phyloP scores from a whole-genome alignment of 2,797 vertebrate genomes.

The Smutsia gigantea region DNA sequence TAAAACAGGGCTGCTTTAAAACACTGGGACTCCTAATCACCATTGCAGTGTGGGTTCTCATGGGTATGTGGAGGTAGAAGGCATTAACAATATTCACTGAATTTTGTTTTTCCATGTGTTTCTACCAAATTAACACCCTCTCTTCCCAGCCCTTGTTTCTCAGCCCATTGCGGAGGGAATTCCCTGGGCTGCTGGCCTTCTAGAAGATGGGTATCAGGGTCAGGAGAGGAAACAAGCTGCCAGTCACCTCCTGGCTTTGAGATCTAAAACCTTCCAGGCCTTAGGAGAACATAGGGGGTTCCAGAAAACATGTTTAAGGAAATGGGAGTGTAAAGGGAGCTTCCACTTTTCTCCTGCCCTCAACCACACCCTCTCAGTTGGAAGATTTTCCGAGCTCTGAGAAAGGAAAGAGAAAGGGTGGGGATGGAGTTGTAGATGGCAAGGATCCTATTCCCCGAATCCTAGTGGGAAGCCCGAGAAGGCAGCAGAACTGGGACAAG shows the following conservation, averaged over 20 bases:
- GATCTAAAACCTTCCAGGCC: neutral
- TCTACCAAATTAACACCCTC: neutral
- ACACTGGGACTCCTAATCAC: no score
- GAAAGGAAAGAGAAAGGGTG: neutral
- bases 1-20: neutral
- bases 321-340: neutral
- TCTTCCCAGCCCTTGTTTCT: fast-evolving
- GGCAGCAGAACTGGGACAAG: neutral
- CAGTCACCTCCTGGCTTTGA: neutral
- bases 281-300: fast-evolving
- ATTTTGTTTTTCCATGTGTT: neutral
- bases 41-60: neutral
- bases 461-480: neutral
- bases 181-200: neutral
- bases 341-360: neutral
- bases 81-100: no score
- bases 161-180: fast-evolving
- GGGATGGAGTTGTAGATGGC: fast-evolving
- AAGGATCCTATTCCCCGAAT: neutral
- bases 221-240: neutral
- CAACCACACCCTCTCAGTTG: fast-evolving
- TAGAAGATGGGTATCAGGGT: neutral
- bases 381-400: neutral
- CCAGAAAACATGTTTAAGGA: neutral
- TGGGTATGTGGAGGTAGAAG: neutral